These are phyloP conservation scores for Colaptes auratus DNA, from an alignment of 2,113 vertebrate genomes.

Conservation along the genomic window DNA sequence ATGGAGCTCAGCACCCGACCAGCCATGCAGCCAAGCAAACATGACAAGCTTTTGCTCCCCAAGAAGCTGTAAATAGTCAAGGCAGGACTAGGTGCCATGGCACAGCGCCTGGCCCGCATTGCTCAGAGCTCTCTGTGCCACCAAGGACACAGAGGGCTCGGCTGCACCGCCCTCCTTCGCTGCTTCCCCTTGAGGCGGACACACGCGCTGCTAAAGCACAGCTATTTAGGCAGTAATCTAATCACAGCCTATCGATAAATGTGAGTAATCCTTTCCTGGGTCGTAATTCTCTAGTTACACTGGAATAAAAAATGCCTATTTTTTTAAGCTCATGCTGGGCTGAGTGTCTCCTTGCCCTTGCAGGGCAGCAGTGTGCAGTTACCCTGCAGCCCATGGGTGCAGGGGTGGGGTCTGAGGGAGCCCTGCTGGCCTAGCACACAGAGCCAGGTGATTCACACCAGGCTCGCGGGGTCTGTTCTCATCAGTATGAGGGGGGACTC, in stretches of 20 bases:
- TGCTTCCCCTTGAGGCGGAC: constrained; percentile 44
- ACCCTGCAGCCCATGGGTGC: fast-evolving
- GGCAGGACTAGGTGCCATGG: background rate
- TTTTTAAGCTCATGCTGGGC: constrained; percentile 38
- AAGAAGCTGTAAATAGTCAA: constrained; percentile 26
- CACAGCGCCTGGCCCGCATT: background rate
- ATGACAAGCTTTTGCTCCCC: background rate
- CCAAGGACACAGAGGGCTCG: constrained; percentile 15
- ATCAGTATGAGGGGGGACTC: fast-evolving
- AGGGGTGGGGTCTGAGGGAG: background rate
- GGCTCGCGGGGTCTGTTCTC: background rate
- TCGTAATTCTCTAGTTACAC: constrained; percentile 49
- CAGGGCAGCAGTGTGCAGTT: background rate
- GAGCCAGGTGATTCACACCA: fast-evolving
- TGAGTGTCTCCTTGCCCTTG: constrained; percentile 41
- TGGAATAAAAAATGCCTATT: constrained; percentile 73
- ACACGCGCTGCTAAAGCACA: background rate
- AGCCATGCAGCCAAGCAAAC: background rate
- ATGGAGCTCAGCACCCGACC: background rate
- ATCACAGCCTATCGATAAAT: constrained; percentile 54
- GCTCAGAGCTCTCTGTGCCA: background rate
- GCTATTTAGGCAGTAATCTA: constrained; percentile 50
- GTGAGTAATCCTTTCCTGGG: constrained; percentile 57
- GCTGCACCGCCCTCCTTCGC: background rate
- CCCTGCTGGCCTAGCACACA: background rate